Conservation (phyloP, 2,888 invertebrate genomes). For the Teinopalpus imperialis region DNA sequence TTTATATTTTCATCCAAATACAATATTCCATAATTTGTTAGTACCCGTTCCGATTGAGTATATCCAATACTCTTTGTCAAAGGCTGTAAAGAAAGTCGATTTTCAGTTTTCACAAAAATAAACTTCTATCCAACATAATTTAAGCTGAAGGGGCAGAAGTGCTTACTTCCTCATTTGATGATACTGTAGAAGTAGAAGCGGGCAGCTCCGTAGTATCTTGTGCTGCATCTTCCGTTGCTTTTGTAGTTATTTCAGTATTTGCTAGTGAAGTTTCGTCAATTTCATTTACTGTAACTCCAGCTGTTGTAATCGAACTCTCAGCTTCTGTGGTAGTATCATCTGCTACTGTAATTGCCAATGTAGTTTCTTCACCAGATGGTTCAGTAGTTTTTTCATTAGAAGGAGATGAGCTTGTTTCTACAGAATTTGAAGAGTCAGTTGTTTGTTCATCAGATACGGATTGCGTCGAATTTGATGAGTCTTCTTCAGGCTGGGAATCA, state of each 20-base stretch:
- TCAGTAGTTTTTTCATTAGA: constrained; percentile 15
- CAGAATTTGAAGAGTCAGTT: not conserved
- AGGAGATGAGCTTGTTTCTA: not conserved
- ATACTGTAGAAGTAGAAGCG: constrained; percentile 2
- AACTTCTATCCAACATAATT: constrained; percentile 24
- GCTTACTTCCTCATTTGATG: constrained; percentile 34
- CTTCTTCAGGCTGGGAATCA: not conserved
- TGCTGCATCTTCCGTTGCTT: not conserved
- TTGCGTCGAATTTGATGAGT: not conserved
- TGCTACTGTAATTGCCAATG: not conserved
- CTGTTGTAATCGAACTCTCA: not conserved
- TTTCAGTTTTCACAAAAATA: constrained; percentile 4
- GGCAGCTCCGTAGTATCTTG: constrained; percentile 15
- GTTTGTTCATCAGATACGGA: not conserved
- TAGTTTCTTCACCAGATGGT: constrained; percentile 1
- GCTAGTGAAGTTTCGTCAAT: not conserved
- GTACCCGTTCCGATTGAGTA: constrained; percentile 22
- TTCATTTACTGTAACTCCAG: not conserved
- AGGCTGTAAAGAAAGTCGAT: constrained; percentile 22
- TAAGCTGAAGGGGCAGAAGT: constrained; percentile 32
- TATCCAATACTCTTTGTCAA: constrained; percentile 10
- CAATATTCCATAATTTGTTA: constrained; percentile 20
- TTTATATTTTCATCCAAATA: constrained; percentile 19
- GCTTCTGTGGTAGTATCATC: not conserved
- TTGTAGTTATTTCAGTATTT: not conserved